Base-by-base conservation (phyloP, 2,888 invertebrate species). In the Lymantria dispar region DNA sequence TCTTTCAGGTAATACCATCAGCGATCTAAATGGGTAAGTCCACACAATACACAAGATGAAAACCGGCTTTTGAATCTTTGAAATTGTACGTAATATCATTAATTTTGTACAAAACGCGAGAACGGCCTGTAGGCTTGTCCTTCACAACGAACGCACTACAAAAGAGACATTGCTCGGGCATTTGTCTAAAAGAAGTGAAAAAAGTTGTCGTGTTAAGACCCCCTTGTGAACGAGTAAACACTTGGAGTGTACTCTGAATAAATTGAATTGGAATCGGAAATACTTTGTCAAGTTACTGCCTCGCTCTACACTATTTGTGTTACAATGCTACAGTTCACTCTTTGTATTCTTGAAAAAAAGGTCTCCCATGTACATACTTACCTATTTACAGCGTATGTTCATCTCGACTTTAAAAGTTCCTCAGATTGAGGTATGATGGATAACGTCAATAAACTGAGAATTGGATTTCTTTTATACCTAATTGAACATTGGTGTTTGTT, bases 261-360 rank as follows among this genome's bases (percentile, higher is more conserved):
- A 76, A 83, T 83, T 82, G 80, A 72, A 79, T 77, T 64, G 60
- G 74, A 74, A 68, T 73, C 64, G 72, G 69, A 70, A 77, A 75
- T 72, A 70, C 73, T 72, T 68, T 64, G 68, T 66, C 62, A 60
- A 68, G 63, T 47, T 54, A 58, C 65, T 62, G 50, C 22, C 40
- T 50, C 29, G 37, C 56, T 56, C 56, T 56, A 54, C 52, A 66
- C 68, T 59, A 60, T 63, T 58, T 54, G 48, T 50, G 54, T 54
- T 43, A 50, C 58, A 62, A 55, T 58, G 44, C 51, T 51, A 52
- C 47, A 54, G 54, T 52, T 60, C 50, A 40, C 44, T 61, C 53
- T 48, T 53, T 58, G 64, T 59, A 47, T 62, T 64, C 48, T 56
- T 9, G 50, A 54, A 63, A 61, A 62, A 58, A 42, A 56, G 59